These are phyloP conservation scores for Entomobrya proxima DNA, from an alignment of 2,888 invertebrate genomes.

Conservation along the genomic window DNA sequence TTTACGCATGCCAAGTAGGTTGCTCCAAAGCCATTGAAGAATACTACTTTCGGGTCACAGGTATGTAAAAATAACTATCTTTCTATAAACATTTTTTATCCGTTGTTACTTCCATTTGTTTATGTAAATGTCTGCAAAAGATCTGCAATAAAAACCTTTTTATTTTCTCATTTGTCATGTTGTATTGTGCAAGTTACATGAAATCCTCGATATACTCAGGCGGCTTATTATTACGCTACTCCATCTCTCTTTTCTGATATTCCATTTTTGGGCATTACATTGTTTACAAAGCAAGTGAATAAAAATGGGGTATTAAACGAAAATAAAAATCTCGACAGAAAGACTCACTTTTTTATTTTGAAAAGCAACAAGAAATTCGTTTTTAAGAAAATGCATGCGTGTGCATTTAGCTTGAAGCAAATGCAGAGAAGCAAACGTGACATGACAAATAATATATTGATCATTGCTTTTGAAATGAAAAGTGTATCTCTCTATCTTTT, in stretches of 20 bases:
- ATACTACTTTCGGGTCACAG: conserved; percentile 70
- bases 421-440: conserved; percentile 26
- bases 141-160: not conserved
- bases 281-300: conserved; percentile 1
- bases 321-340: conserved; percentile 12
- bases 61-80: conserved; percentile 40
- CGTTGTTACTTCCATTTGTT: not conserved
- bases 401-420: not conserved
- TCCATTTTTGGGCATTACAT: conserved; percentile 18
- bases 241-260: not conserved
- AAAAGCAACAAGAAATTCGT: conserved; percentile 7
- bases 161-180: conserved; percentile 33
- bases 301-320: conserved; percentile 37
- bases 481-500: not conserved
- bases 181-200: not conserved
- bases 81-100: not conserved
- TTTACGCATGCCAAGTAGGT: conserved; percentile 73
- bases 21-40: conserved; percentile 73
- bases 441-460: conserved; percentile 15
- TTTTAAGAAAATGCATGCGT: conserved; percentile 12
- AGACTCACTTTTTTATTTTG: conserved; percentile 25
- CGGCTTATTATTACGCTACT: not conserved
- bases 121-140: not conserved
- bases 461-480: not conserved
- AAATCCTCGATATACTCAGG: not conserved